A percentile compares a stretch with the other conserved stretches of the same genome.
Conservation (phyloP, 2,797 vertebrate species). For the Acestrorhynchus altus region DNA sequence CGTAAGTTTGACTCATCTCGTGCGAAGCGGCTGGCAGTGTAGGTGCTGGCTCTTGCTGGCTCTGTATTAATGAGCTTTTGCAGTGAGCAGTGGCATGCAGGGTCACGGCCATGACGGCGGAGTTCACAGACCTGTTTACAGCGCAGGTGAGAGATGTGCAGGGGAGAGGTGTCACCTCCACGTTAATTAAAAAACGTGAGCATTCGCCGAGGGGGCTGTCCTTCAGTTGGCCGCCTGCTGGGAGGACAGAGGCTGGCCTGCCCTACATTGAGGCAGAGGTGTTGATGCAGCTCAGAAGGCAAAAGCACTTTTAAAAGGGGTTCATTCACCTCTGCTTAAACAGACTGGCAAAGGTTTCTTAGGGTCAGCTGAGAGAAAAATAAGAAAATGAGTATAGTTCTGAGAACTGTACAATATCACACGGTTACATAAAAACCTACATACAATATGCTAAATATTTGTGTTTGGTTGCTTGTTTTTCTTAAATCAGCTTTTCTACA, state of each 20-base stretch:
- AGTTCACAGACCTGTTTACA: slow-evolving; percentile 78
- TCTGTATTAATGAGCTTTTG: slow-evolving; percentile 74
- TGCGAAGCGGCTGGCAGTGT: slow-evolving; percentile 39
- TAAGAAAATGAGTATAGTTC: neutral
- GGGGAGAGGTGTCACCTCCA: slow-evolving; percentile 67
- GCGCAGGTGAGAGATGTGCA: slow-evolving; percentile 76
- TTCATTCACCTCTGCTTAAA: slow-evolving; percentile 34
- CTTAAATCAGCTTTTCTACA: too few relatives aligned
- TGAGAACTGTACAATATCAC: neutral
- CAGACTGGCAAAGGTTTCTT: neutral
- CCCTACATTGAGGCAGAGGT: slow-evolving; percentile 40
- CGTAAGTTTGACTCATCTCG: slow-evolving; percentile 47
- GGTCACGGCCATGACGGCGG: slow-evolving; percentile 69
- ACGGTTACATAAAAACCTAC: neutral
- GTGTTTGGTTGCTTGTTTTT: too few relatives aligned
- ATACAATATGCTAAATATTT: too few relatives aligned
- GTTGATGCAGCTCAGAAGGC: slow-evolving; percentile 41
- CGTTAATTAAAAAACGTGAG: slow-evolving; percentile 74
- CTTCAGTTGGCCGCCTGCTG: slow-evolving; percentile 66
- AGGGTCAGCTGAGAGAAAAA: neutral
- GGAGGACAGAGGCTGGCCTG: slow-evolving; percentile 46
- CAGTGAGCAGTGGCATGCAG: slow-evolving; percentile 83
- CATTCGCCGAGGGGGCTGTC: slow-evolving; percentile 70
- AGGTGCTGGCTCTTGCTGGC: slow-evolving; percentile 73
- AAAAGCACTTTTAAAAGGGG: slow-evolving; percentile 33